phyloP scores from a whole-genome alignment of 2,888 invertebrate species.

The Drosophila maculinotata region DNA sequence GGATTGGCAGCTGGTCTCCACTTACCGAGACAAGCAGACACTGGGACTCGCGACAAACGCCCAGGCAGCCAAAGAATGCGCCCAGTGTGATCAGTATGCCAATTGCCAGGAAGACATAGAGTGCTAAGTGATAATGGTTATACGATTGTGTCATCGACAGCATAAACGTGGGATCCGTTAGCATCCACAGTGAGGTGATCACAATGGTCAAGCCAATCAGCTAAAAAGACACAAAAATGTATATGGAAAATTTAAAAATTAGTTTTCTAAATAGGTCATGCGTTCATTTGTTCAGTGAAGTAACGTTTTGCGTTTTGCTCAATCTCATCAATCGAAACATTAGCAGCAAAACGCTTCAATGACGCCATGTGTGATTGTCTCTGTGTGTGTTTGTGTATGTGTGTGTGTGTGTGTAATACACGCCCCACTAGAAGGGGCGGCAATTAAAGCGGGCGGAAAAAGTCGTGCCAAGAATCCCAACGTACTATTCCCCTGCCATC shows the following conservation, averaged over 20 bases:
- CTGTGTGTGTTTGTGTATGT: conserved; percentile 17
- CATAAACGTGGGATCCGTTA: conserved; percentile 90
- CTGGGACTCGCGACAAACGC: conserved; percentile 91
- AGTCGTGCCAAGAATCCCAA: conserved; percentile 43
- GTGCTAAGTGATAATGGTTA: conserved; percentile 87
- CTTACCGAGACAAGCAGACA: conserved; percentile 91
- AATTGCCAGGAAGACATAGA: conserved; percentile 90
- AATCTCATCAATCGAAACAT: conserved; percentile 33
- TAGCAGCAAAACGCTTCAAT: conserved; percentile 30
- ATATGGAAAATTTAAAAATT: neutral
- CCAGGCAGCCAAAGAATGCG: conserved; percentile 93
- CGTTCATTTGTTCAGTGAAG: conserved; percentile 11
- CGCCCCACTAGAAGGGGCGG: conserved; percentile 41
- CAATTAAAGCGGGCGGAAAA: conserved; percentile 57
- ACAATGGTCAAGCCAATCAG: conserved; percentile 89
- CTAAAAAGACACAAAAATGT: conserved; percentile 84
- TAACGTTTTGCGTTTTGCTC: conserved; percentile 21
- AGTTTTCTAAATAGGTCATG: conserved; percentile 32
- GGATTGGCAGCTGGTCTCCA: conserved; percentile 44
- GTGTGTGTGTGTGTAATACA: conserved; percentile 8
- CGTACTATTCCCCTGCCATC: conserved; percentile 5
- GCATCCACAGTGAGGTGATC: conserved; percentile 91
- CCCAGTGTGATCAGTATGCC: conserved; percentile 91
- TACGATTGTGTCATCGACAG: conserved; percentile 88
- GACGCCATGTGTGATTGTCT: conserved; percentile 51